Evolutionary conservation across 1,140 invertebrate genomes (phyloP), one percentile per base, ranked within the genome.

Genomic region (Yoshiicerus persimilis): DNA sequence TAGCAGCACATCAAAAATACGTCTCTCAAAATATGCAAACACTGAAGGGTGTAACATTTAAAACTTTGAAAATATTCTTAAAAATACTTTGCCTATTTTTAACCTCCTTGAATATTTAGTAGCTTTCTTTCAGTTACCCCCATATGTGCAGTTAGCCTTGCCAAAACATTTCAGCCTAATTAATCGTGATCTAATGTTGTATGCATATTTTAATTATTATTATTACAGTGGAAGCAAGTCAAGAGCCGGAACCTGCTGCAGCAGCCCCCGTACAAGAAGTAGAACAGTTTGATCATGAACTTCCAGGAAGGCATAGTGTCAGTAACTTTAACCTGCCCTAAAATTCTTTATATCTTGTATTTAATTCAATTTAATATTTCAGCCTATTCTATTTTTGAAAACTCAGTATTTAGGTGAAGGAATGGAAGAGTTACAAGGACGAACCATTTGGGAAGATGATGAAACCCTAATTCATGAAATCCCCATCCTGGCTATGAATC

Each of bases 351-450:
- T 41, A 10, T 41, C 3, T 10, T 41, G 8, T 41, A 13, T 4
- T 2, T 11, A 41, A 41, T n/a, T n/a, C n/a, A n/a, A n/a, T n/a
- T n/a, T n/a, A n/a, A n/a, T n/a, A n/a, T n/a, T n/a, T n/a, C n/a
- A n/a, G n/a, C n/a, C n/a, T 2, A 11, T 77, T 25, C 2, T 20
- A n/a, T 56, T 56, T 56, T 56, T n/a, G 4, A 56, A 8, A n/a
- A n/a, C 8, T 0, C 89, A 95, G 94, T 96, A 96, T 91, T 92
- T 96, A 39, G 95, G 95, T 27, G 92, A 93, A 86, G 94, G 95
- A 90, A 91, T 95, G 80, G 94, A 95, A 92, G 94, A 95, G 87
- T 89, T 95, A 1, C 92, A 93, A 88, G 95, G 95, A 2, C 91
- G 95, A 38, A 95, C 94, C 39, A 92, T 96, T 70, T 92, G 95